Evolutionary conservation across 2,888 invertebrate genomes (phyloP), one percentile per base, ranked within the genome.

Genomic region (Cosmia trapezina): DNA sequence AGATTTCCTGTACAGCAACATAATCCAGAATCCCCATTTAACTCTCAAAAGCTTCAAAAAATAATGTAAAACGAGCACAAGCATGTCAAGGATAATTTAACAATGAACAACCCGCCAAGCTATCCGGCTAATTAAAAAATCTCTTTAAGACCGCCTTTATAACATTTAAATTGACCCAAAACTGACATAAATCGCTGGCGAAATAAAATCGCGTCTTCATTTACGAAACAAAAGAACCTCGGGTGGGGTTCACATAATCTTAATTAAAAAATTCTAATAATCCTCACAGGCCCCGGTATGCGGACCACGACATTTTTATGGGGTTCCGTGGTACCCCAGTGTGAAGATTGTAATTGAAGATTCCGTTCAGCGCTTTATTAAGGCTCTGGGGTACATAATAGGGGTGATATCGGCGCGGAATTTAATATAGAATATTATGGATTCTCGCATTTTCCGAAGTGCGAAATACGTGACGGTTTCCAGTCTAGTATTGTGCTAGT

Each of bases 251-350:
- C 84, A 85, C 84, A 86, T 86, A 80, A 82, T 86, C 86, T 88
- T 88, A 89, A 88, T 89, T 89, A 89, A 88, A 89, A 89, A 86
- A 84, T 81, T 79, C 73, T 79, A 85, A 81, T 86, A 86, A 83
- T 81, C 80, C 57, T n/a, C 66, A 76, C 68, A 2, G 56, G 22
- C 74, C 74, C 59, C 70, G 76, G 86, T 66, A 82, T 86, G 82
- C 73, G 63, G 60, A 64, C 73, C 73, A 60, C 74, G 76, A 84
- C 81, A 84, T 73, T 85, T 80, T 82, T 74, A 74, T 70, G 63
- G 79, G 70, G 77, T 74, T 83, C 74, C 66, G 69, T 54, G 49
- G 33, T 69, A 33, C 65, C 71, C 61, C 67, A 70, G 66, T 65
- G 70, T 73, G 75, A 64, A 76, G 45, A 74, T 57, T 66, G 67